Base-by-base conservation (phyloP, 2,113 vertebrate genomes). In the Dryoscopus gambensis region DNA sequence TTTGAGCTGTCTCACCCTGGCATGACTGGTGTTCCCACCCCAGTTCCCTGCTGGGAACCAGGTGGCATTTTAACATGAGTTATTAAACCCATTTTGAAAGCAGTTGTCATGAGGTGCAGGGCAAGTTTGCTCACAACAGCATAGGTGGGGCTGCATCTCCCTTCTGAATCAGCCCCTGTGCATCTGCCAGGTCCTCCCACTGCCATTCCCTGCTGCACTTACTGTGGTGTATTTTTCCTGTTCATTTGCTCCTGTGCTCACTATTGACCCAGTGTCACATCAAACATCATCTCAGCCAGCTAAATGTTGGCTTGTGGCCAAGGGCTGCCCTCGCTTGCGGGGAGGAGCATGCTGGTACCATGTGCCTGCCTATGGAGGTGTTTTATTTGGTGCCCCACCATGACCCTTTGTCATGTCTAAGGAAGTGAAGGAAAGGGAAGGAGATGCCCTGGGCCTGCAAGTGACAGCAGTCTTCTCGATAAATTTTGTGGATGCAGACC, bases 141-240 rank as follows among this genome's bases (percentile, higher is more conserved):
- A 49, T 31, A 90, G 95, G 94, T 86, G 79, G 63, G 76, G 88
- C 88, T 92, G 71, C 59, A 69, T 70, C 49, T 97, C 39, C 71
- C 30, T 74, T 73, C 84, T 81, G 84, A 80, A 77, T 65, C 67
- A 83, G 25, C 39, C 63, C 33, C 65, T 46, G 46, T 42, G 47
- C 1, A 5, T 63, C 88, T 87, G 87, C 83, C 91, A 90, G 74
- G 63, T 69, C 90, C 83, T 97, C 88, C 85, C 71, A 55, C 68
- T 67, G 64, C 42, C 55, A 22, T 90, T 90, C 91, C 35, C 28
- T 59, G 9, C 42, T 20, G 7, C 12, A 1, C 40, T 91, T 33
- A 5, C 63, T 50, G 68, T 17, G 1, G 1, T 1, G 2, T 63
- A 47, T 59, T 63, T 59, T 47, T 80, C 83, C 84, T 64, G 80